These are phyloP conservation scores for Sinentomon sp. DNA, from an alignment of 2,888 invertebrate species.

Conservation along the genomic window DNA sequence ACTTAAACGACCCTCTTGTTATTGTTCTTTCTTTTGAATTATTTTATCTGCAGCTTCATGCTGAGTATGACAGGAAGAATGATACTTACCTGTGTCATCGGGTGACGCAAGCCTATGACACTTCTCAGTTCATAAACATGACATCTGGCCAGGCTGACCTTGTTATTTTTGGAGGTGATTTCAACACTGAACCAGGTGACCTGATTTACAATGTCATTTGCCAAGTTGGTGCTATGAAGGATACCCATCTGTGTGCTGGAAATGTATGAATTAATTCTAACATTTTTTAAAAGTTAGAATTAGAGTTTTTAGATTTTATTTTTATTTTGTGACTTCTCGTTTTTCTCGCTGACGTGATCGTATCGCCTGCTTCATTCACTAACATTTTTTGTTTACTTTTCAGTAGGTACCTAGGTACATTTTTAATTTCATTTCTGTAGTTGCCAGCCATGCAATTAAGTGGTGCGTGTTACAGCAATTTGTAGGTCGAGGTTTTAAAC, in stretches of 20 bases:
- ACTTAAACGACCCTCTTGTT: not conserved
- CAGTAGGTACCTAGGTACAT: too few species aligned
- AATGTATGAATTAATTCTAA: too few species aligned
- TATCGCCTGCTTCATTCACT: too few species aligned
- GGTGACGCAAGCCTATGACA: constrained; percentile 73
- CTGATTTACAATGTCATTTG: constrained; percentile 40
- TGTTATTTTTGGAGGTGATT: constrained; percentile 70
- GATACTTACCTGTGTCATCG: constrained; percentile 76
- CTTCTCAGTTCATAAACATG: constrained; percentile 71
- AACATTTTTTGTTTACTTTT: too few species aligned
- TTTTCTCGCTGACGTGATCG: too few species aligned
- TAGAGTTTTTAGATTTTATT: too few species aligned
- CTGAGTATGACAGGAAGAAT: constrained; percentile 55
- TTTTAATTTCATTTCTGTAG: too few species aligned
- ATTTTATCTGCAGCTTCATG: constrained; percentile 41
- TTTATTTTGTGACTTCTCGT: too few species aligned
- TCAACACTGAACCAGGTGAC: constrained; percentile 72
- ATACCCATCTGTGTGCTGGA: constrained; percentile 16
- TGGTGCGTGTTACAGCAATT: too few species aligned
- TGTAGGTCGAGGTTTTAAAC: too few species aligned
- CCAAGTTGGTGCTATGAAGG: constrained; percentile 23
- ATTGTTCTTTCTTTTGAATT: not conserved
- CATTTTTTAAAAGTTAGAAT: too few species aligned
- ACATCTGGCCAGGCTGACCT: constrained; percentile 51
- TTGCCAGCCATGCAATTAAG: too few species aligned